Evolutionary conservation across 92 coral and sea anemone species (phyloP), one percentile per base, ranked within the genome.

Genomic region (Umimayanthus kanabou): DNA sequence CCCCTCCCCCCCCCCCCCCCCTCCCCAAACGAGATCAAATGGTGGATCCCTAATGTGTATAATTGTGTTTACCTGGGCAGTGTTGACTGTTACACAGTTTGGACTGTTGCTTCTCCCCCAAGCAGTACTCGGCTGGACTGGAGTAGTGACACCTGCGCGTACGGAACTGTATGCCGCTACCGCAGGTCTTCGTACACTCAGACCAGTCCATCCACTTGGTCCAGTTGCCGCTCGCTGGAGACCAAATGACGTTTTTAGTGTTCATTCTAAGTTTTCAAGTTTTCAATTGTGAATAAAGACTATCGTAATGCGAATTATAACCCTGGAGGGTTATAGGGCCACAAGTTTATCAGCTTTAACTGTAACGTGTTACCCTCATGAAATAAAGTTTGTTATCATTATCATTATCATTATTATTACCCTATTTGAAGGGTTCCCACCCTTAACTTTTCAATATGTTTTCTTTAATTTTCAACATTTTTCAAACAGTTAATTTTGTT

Each of bases 141-240:
- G 93, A 94, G 71, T 84, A 85, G 15, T 76, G 70, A 80, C 99
- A 97, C 23, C 79, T 91, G 15, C 99, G 95, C 57, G 89, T 97
- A 57, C 99, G 77, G 42, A 94, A 95, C 93, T 96, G 98, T 42
- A 92, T 91, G 0, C 99, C 99, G 58, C 93, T 94, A 7, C 99
- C 99, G 73, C 99, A 97, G 10, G 95, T 71, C 88, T 95, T 87
- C 2, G 98, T 91, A 80, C 99, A 97, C 4, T 87, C 82, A 10
- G 93, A 81, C 99, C 99, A 97, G 45, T 85, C 91, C 23, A 94
- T 49, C 99, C 99, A 97, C 9, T 73, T 82, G 6, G 97, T 88
- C 94, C 95, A 97, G 89, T 97, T 94, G 1, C 99, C 99, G 72
- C 87, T 82, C 23, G 98, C 93, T 88, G 82, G 11, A 74, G 2